A percentile compares a stretch with the other conserved stretches of the same genome.
phyloP scores from a whole-genome alignment of 1,140 invertebrate species.

The Geopemphigus sp. region DNA sequence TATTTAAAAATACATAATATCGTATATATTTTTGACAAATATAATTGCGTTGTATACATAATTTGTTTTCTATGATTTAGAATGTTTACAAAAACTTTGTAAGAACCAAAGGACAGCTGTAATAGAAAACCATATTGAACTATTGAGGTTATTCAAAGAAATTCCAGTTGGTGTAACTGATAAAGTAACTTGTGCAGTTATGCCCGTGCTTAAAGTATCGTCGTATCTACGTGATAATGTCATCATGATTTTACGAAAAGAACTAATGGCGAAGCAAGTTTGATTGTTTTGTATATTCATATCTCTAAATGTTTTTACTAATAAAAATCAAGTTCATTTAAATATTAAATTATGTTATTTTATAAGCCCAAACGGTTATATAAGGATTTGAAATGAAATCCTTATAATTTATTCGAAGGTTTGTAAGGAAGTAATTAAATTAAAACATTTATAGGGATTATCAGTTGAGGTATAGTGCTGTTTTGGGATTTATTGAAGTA shows the following conservation, averaged over 20 bases:
- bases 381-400: no score
- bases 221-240: slow-evolving; percentile 33
- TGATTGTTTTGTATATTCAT: not conserved
- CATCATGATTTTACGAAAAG: slow-evolving; percentile 44
- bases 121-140: slow-evolving; percentile 30
- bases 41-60: no score
- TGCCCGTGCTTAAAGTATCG: slow-evolving; percentile 24
- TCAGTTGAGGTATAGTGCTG: slow-evolving; percentile 12
- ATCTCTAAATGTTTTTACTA: not conserved
- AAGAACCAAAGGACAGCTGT: slow-evolving; percentile 13
- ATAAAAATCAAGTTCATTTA: no score
- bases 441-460: slow-evolving; percentile 10
- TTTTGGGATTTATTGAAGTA: slow-evolving; percentile 41
- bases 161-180: slow-evolving; percentile 34
- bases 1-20: not conserved
- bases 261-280: slow-evolving; percentile 30
- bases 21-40: no score
- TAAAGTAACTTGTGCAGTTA: slow-evolving; percentile 35
- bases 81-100: slow-evolving; percentile 44
- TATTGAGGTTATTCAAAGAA: slow-evolving; percentile 38
- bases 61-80: slow-evolving; percentile 8
- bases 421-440: not conserved
- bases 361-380: no score
- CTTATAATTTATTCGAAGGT: no score
- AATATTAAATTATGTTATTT: no score